Evolutionary conservation across 2,113 vertebrate species (phyloP).

Genomic region (Sceloporus undulatus): DNA sequence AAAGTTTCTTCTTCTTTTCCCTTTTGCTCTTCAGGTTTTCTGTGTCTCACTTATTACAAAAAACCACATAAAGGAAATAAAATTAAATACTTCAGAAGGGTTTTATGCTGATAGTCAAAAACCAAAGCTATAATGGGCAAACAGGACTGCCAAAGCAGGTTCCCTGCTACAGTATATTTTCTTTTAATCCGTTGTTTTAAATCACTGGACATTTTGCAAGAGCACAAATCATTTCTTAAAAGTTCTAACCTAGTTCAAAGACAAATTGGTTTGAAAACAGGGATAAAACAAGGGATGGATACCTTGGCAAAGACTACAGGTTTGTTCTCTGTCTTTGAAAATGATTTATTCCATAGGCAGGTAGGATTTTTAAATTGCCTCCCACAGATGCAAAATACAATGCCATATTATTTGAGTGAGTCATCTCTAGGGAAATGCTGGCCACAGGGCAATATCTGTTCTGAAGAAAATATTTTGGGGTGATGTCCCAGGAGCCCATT

Average conservation of each 20-base stretch:
- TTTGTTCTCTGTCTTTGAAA: not conserved
- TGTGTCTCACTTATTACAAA: conserved; percentile 13
- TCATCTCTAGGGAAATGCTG: not conserved
- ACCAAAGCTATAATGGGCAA: not conserved
- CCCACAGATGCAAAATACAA: not conserved
- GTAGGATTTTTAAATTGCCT: not conserved
- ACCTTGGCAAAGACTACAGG: not conserved
- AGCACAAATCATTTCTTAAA: conserved; percentile 1
- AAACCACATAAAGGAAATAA: conserved; percentile 15
- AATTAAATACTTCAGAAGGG: not conserved
- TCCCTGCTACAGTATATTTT: not conserved
- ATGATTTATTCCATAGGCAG: not conserved
- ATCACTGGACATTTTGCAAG: conserved; percentile 2
- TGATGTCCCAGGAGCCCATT: too few species aligned
- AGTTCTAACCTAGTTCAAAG: not conserved
- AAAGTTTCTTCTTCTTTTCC: not conserved
- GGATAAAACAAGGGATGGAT: not conserved
- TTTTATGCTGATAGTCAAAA: not conserved
- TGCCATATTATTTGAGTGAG: not conserved
- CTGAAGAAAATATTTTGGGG: not conserved
- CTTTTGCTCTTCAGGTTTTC: not conserved
- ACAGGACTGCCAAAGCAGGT: not conserved
- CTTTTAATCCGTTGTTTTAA: not conserved
- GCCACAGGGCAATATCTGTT: not conserved
- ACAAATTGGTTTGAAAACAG: not conserved